Conservation (phyloP, 2,113 vertebrate genomes). For the Oxyura jamaicensis region DNA sequence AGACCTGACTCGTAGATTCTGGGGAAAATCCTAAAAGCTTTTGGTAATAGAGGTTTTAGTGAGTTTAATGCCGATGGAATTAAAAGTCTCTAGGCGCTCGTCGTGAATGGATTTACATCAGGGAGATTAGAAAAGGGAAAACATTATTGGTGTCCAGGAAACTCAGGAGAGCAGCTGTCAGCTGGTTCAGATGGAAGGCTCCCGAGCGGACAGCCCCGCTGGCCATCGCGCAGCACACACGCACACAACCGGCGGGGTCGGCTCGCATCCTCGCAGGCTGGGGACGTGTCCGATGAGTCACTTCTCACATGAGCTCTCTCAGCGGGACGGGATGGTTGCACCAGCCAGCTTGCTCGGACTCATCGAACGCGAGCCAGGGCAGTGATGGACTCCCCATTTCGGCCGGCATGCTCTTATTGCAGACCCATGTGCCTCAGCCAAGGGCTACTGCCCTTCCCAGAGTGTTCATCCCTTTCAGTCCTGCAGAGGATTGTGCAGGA, state of each 20-base stretch:
- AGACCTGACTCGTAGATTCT: slow-evolving; percentile 65
- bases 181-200: slow-evolving; percentile 30
- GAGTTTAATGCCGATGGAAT: slow-evolving; percentile 73
- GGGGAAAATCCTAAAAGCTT: slow-evolving; percentile 76
- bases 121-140: slow-evolving; percentile 71
- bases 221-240: not conserved
- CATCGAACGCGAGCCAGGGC: rapidly evolving
- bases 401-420: not conserved
- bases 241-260: rapidly evolving
- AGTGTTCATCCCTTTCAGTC: not conserved
- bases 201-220: not conserved
- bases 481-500: not conserved
- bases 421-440: not conserved
- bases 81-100: slow-evolving; percentile 72
- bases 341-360: not conserved
- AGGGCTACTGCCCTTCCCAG: not conserved
- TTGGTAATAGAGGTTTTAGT: slow-evolving; percentile 76
- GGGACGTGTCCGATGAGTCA: rapidly evolving
- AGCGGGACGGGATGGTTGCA: not conserved
- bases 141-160: slow-evolving; percentile 67
- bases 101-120: slow-evolving; percentile 73
- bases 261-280: rapidly evolving
- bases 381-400: not conserved
- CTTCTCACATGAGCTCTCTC: rapidly evolving
- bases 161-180: slow-evolving; percentile 67